Conservation (phyloP, 2,888 invertebrate genomes). For the Zygothrica quintamaculata region DNA sequence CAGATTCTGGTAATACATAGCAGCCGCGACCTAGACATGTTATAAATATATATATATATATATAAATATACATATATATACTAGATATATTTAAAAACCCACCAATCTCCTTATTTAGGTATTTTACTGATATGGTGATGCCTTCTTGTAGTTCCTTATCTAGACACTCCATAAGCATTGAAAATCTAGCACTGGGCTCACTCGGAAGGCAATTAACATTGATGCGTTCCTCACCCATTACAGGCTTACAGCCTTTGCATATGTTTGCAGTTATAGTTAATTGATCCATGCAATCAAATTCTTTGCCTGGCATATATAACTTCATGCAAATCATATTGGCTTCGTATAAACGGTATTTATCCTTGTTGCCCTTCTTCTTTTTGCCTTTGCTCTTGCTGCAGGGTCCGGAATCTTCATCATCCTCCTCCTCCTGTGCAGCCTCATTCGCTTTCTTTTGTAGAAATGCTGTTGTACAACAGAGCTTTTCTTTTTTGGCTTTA, state of each 20-base stretch:
- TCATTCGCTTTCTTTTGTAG: constrained; percentile 26
- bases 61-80: no score
- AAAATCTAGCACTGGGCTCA: constrained; percentile 41
- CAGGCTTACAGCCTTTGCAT: constrained; percentile 49
- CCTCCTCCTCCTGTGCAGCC: constrained; percentile 10
- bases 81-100: no score
- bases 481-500: constrained; percentile 23
- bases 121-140: constrained; percentile 43
- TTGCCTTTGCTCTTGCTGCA: neutral
- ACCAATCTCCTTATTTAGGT: constrained; percentile 62
- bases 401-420: neutral
- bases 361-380: constrained; percentile 37
- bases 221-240: constrained; percentile 47
- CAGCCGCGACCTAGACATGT: constrained; percentile 57
- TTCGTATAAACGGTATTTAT: constrained; percentile 28
- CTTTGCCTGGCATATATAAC: constrained; percentile 59
- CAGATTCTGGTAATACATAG: constrained; percentile 45
- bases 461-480: constrained; percentile 57
- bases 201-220: constrained; percentile 55
- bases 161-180: constrained; percentile 52
- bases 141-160: constrained; percentile 54
- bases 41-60: no score
- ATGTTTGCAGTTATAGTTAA: constrained; percentile 40
- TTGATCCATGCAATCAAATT: constrained; percentile 45
- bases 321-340: constrained; percentile 55